Evolutionary conservation across 2,888 invertebrate genomes (phyloP).

Genomic region (Xylota segnis): DNA sequence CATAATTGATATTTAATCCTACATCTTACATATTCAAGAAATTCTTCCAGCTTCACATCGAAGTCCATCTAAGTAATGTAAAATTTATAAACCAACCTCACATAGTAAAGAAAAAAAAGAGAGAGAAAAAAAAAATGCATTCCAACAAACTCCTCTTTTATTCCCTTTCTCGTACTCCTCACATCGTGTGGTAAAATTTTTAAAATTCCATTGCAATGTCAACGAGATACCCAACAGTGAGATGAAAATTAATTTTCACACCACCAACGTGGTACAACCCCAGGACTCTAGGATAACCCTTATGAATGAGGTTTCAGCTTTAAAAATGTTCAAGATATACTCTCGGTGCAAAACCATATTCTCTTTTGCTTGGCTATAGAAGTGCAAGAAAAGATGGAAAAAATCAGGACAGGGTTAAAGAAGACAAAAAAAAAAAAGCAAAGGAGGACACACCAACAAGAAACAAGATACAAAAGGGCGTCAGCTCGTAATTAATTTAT

Average conservation of each 20-base stretch:
- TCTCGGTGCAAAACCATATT: slow-evolving; percentile 9
- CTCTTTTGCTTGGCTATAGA: slow-evolving; percentile 6
- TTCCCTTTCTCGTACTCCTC: neutral
- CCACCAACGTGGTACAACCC: slow-evolving; percentile 33
- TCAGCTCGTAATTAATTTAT: slow-evolving; percentile 73
- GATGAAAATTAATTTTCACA: slow-evolving; percentile 66
- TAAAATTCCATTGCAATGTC: slow-evolving; percentile 63
- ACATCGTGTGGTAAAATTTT: slow-evolving; percentile 7
- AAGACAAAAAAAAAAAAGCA: slow-evolving; percentile 17
- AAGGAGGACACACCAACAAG: slow-evolving; percentile 34
- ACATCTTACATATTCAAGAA: no score
- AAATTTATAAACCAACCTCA: neutral
- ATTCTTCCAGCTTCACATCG: no score
- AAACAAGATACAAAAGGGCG: slow-evolving; percentile 56
- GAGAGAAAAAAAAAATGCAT: neutral
- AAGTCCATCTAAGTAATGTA: neutral
- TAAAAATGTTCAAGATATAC: slow-evolving; percentile 53
- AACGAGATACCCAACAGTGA: slow-evolving; percentile 50
- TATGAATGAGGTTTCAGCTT: slow-evolving; percentile 55
- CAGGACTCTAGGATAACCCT: slow-evolving; percentile 46
- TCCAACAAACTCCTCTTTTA: neutral
- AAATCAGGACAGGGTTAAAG: slow-evolving; percentile 59
- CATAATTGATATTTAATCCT: no score
- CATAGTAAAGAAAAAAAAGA: neutral
- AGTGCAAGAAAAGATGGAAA: slow-evolving; percentile 4